Conservation (phyloP, 2,888 invertebrate species). For the Lochmaea crataegi region DNA sequence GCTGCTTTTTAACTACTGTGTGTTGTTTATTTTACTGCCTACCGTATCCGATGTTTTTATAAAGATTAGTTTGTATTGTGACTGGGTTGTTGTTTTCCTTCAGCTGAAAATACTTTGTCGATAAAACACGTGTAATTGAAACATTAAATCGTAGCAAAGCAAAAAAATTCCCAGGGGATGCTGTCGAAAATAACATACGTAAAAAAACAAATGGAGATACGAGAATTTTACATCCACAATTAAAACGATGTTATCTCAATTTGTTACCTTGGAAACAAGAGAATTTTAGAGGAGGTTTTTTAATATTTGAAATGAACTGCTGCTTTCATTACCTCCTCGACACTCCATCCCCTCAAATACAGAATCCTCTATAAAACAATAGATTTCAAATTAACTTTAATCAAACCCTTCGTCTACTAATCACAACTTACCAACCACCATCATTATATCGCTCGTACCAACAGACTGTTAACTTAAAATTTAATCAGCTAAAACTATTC, state of each 20-base stretch:
- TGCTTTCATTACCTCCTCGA: too few species aligned
- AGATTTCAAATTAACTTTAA: too few species aligned
- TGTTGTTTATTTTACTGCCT: conserved; percentile 27
- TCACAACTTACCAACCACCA: too few species aligned
- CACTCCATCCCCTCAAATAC: too few species aligned
- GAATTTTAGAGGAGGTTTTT: too few species aligned
- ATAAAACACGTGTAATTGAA: conserved; percentile 3
- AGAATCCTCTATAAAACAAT: too few species aligned
- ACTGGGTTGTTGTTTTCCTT: conserved; percentile 25
- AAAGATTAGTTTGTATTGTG: conserved; percentile 29
- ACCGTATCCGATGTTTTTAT: conserved; percentile 20
- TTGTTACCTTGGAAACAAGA: too few species aligned
- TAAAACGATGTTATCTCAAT: background rate
- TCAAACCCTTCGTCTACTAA: too few species aligned
- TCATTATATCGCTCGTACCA: too few species aligned
- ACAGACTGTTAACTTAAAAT: too few species aligned
- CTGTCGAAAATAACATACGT: background rate
- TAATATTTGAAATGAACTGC: too few species aligned
- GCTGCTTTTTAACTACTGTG: conserved; percentile 19
- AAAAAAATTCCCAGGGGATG: background rate
- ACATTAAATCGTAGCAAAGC: background rate
- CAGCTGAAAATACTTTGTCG: background rate
- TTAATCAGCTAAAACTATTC: too few species aligned
- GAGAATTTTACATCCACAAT: background rate
- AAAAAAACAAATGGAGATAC: background rate